Base-by-base conservation (phyloP, 2,797 vertebrate genomes). In the Ctenopoma kingsleyae region DNA sequence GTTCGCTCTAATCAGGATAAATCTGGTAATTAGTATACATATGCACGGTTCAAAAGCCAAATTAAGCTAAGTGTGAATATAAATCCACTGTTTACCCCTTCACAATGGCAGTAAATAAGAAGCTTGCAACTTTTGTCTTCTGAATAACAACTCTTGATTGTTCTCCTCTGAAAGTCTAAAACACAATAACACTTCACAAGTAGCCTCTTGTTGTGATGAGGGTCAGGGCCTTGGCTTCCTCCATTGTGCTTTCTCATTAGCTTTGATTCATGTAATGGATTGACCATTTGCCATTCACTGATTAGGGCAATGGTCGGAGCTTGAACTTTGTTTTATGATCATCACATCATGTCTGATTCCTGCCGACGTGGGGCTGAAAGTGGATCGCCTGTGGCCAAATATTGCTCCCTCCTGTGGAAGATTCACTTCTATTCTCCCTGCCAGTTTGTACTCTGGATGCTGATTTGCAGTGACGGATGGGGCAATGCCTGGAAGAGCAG, bases 401-500 rank as follows among this genome's bases (percentile, higher is more conserved):
- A 50, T 36, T 35, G 1, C 5, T 58, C 55, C 41, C 25, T 51
- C 48, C 62, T 59, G 47, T 32, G 10, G 52, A 62, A 58, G 59
- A 58, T 71, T 73, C 50, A 11, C 57, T 76, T 53, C 79, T 53
- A 38, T 49, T 57, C 46, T 59, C 66, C 58, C 75, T 44, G 78
- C 85, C 83, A 71, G 77, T 36, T 63, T 50, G 53, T 36, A n/a
- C 41, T 53, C 2, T 1, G 64, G 67, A 73, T 40, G 10, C 59
- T 76, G 80, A 90, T 85, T 83, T 55, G 69, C 50, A 41, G 20
- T 76, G 84, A 86, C 51, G 69, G 85, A 78, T 49, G 67, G 65
- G 58, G 68, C 48, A 15, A 80, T n/a, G 77, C 74, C 75, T 73
- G 67, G 59, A 76, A 81, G 80, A 71, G 59, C 74, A 3, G 56